Percentiles rank a stretch among this genome's conserved stretches.
Conservation (phyloP, 2,797 vertebrate species). For the Prionace glauca region DNA sequence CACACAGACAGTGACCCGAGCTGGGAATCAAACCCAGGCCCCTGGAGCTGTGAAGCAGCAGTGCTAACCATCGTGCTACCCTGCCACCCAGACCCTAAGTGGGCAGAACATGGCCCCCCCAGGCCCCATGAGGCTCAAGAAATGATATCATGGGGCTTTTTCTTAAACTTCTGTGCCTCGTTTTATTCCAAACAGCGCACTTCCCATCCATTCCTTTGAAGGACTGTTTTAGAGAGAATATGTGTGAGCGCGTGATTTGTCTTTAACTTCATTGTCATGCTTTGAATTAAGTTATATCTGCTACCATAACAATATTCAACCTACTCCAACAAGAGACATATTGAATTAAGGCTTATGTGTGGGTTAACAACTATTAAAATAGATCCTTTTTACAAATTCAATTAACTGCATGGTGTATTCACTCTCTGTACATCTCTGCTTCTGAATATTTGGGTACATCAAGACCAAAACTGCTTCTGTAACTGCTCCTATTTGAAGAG, state of each 20-base stretch:
- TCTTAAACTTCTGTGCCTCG: background rate
- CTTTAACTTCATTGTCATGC: constrained; percentile 5
- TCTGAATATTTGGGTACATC: background rate
- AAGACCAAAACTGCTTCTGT: background rate
- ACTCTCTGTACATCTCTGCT: background rate
- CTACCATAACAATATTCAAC: constrained; percentile 16
- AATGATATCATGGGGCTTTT: background rate
- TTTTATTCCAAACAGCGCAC: background rate
- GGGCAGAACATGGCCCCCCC: no score
- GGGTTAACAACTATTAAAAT: constrained; percentile 14
- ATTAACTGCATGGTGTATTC: background rate
- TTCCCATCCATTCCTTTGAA: background rate
- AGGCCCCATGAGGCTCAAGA: background rate
- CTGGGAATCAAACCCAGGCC: no score
- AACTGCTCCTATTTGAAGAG: background rate
- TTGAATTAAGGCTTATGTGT: constrained; percentile 28
- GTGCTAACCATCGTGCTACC: no score
- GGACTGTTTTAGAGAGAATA: background rate
- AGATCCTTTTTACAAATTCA: constrained; percentile 24
- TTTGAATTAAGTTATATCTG: constrained; percentile 1
- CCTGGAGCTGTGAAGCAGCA: no score
- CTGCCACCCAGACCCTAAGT: no score
- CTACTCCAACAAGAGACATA: constrained; percentile 20
- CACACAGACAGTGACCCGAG: no score
- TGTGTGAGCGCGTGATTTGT: background rate